Conservation (phyloP, 2,888 invertebrate species). For the Sthenelais limicola region DNA sequence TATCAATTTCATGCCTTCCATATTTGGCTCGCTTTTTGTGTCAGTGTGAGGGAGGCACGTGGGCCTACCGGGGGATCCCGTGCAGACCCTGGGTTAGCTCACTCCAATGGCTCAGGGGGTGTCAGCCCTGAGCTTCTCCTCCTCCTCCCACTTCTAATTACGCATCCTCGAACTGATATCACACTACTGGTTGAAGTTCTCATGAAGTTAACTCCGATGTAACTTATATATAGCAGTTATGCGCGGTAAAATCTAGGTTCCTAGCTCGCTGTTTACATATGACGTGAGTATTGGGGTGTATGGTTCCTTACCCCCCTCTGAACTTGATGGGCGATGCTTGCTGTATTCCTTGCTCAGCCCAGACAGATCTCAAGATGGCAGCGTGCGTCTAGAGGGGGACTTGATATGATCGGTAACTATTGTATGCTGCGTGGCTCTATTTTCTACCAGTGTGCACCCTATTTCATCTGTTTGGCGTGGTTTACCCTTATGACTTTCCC, state of each 20-base stretch:
- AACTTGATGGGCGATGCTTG: too few relatives aligned
- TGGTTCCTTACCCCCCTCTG: too few relatives aligned
- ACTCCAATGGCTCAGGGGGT: not conserved
- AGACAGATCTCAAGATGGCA: slow-evolving; percentile 18
- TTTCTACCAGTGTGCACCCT: slow-evolving; percentile 26
- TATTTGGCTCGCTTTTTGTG: slow-evolving; percentile 35
- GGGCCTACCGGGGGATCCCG: slow-evolving; percentile 6
- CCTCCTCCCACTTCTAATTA: not conserved
- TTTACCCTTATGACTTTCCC: too few relatives aligned
- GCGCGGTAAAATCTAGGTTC: too few relatives aligned
- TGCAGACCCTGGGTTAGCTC: not conserved
- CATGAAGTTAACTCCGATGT: too few relatives aligned
- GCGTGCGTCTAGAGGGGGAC: slow-evolving; percentile 1
- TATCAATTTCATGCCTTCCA: slow-evolving; percentile 15
- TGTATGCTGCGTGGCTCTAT: slow-evolving; percentile 31
- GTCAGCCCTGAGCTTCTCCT: not conserved
- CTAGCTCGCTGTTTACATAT: too few relatives aligned
- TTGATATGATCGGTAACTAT: slow-evolving; percentile 30
- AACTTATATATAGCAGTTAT: too few relatives aligned
- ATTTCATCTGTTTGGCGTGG: slow-evolving; percentile 19
- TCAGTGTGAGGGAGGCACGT: slow-evolving; percentile 27
- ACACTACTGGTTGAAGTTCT: too few relatives aligned
- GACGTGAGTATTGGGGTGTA: too few relatives aligned
- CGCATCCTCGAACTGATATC: too few relatives aligned
- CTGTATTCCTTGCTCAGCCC: not conserved